Conservation (phyloP, 2,797 vertebrate genomes). For the Champsocephalus gunnari region DNA sequence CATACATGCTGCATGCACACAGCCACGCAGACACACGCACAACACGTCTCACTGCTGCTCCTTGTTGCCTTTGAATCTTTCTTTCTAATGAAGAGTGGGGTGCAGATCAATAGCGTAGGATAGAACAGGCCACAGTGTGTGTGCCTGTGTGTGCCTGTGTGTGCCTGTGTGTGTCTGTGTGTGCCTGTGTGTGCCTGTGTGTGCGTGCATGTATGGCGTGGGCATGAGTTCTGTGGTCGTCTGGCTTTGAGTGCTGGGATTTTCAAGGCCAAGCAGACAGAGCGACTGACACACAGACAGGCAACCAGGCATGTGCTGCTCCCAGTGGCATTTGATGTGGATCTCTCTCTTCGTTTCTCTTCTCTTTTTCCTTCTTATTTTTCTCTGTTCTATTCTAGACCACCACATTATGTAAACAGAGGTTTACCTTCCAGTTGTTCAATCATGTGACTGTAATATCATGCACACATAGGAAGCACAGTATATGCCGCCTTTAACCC, state of each 20-base stretch:
- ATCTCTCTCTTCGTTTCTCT: slow-evolving; percentile 55
- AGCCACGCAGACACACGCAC: slow-evolving; percentile 29
- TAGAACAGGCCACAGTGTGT: slow-evolving; percentile 64
- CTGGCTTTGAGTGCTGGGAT: slow-evolving; percentile 76
- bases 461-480: slow-evolving; percentile 23
- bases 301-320: slow-evolving; percentile 67
- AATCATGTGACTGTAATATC: slow-evolving; percentile 54
- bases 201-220: slow-evolving; percentile 60
- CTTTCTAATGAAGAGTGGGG: slow-evolving; percentile 84
- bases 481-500: slow-evolving; percentile 30
- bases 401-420: slow-evolving; percentile 73
- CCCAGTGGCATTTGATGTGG: slow-evolving; percentile 69
- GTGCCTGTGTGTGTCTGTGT: not conserved
- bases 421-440: slow-evolving; percentile 65
- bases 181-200: slow-evolving; percentile 34
- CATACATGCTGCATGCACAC: slow-evolving; percentile 20
- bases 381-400: slow-evolving; percentile 55
- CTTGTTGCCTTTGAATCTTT: slow-evolving; percentile 79
- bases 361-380: slow-evolving; percentile 34
- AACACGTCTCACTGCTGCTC: slow-evolving; percentile 67
- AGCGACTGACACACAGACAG: slow-evolving; percentile 64
- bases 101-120: slow-evolving; percentile 83
- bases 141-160: not conserved
- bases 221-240: slow-evolving; percentile 78
- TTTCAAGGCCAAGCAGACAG: slow-evolving; percentile 76